Base-by-base conservation (phyloP, 2,888 invertebrate species). In the Tricholauxania praeusta region DNA sequence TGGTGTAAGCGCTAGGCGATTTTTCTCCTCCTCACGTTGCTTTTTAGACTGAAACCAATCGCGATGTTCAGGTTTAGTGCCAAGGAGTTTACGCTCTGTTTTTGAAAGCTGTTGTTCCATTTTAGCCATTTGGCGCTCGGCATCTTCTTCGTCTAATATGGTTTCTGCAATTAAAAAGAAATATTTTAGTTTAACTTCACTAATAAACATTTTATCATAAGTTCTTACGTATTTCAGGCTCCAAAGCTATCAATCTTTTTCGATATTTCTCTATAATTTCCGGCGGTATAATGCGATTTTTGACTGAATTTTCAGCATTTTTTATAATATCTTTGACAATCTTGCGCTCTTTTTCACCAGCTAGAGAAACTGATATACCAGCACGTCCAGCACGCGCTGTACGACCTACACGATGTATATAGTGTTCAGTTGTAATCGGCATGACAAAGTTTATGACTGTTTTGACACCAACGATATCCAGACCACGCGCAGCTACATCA, bases 391-490 rank as follows among this genome's bases (percentile, higher is more conserved):
- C 99, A 82, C 99, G 91, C 0, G 99, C 99, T 2, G 99, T 99
- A 81, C 99, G 90, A 52, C 99, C 99, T 12, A 99, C 91, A 86
- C 94, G 91, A 88, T 99, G 99, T 80, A 99, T 97, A 82, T 99
- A 99, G 86, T 98, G 98, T 83, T 98, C 96, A 22, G 98, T 87
- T 0, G 96, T 95, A 59, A 95, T 93, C 0, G 99, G 99, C 93
- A 99, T 93, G 0, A 96, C 94, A 88, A 97, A 98, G 88, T 99
- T 99, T 60, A 99, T 92, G 7, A 98, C 98, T 15, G 98, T 98
- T 88, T 96, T 95, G 0, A 99, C 97, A 12, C 97, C 97, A n/a
- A 94, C 93, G 79, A 99, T 99, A 88, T 99, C 99, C 62, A 99
- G 89, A 82, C 99, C 88, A 83, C 97, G 89, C 7, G 97, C 96